A percentile compares a stretch with the other conserved stretches of the same genome.
Evolutionary conservation across 2,888 invertebrate species (phyloP).

Genomic region (Omphaloscelis lunosa): DNA sequence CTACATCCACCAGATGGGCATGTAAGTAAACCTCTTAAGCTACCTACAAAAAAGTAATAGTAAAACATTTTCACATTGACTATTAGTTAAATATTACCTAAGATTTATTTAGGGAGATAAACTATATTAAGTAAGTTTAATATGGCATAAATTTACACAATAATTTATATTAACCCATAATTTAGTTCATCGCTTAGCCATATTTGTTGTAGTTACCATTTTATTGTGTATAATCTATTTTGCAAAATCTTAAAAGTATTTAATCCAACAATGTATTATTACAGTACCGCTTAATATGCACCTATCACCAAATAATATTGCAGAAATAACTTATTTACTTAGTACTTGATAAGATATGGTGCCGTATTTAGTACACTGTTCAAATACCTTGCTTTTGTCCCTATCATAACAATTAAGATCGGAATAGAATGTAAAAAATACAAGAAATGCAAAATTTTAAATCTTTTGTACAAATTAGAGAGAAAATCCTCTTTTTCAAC

Average conservation of each 20-base stretch:
- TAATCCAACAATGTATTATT: background rate
- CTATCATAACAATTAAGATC: background rate
- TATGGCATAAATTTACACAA: background rate
- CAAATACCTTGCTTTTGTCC: background rate
- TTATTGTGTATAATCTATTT: background rate
- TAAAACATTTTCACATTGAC: background rate
- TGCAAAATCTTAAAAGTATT: background rate
- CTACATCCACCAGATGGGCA: conserved; percentile 85
- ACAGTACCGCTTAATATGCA: background rate
- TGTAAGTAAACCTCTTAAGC: conserved; percentile 77
- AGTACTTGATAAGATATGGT: conserved; percentile 12
- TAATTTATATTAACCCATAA: background rate
- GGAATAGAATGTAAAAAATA: background rate
- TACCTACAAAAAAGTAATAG: background rate
- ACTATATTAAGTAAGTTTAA: background rate
- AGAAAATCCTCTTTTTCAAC: background rate
- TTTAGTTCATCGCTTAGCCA: background rate
- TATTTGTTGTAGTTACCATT: background rate
- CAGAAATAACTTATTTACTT: background rate
- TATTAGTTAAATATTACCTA: background rate
- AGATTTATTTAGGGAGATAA: background rate
- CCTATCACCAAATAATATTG: background rate
- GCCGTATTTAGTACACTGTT: background rate
- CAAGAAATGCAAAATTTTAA: background rate
- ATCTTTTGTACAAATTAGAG: background rate